Evolutionary conservation across 2,888 invertebrate species (phyloP).

Genomic region (Amphimallon solstitiale): DNA sequence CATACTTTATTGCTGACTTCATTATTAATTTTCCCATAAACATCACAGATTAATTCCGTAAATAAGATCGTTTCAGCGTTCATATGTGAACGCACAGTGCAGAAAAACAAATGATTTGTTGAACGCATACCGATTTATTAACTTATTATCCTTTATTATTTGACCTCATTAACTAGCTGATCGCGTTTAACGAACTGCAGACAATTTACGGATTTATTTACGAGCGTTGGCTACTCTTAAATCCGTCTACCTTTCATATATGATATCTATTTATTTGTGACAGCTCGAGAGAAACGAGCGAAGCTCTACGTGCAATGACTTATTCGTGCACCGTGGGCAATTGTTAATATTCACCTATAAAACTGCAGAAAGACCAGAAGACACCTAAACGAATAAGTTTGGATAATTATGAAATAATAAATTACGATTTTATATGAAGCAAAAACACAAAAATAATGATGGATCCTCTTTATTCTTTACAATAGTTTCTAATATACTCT

Average conservation of each 20-base stretch:
- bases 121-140: conserved; percentile 45
- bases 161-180: conserved; percentile 49
- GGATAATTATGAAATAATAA: too few relatives aligned
- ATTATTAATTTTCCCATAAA: conserved; percentile 27
- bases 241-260: conserved; percentile 32
- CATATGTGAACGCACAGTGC: not conserved
- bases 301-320: too few relatives aligned
- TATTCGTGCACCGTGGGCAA: too few relatives aligned
- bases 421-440: too few relatives aligned
- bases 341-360: too few relatives aligned
- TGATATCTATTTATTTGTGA: not conserved
- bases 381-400: too few relatives aligned
- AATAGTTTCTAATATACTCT: too few relatives aligned
- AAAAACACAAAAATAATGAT: too few relatives aligned
- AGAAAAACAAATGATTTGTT: conserved; percentile 31
- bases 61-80: not conserved
- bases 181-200: conserved; percentile 46
- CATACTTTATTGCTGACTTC: not conserved
- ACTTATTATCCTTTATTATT: conserved; percentile 52
- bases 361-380: too few relatives aligned
- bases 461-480: too few relatives aligned
- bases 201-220: conserved; percentile 46
- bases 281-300: too few relatives aligned
- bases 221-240: conserved; percentile 32
- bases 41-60: conserved; percentile 24